Evolutionary conservation across 2,797 vertebrate genomes (phyloP).

Genomic region (Chiloscyllium punctatum): DNA sequence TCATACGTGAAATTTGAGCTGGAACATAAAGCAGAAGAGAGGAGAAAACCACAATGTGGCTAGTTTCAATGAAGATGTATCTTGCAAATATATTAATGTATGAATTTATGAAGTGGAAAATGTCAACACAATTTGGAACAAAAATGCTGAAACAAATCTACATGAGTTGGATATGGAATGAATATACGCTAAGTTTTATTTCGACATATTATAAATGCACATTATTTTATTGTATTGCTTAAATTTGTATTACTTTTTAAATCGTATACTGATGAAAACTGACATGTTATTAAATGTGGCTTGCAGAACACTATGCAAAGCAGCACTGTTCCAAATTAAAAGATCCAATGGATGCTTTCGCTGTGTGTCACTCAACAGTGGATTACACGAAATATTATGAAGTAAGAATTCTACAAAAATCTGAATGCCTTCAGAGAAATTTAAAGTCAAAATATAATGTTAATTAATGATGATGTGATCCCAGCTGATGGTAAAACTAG

Average conservation of each 20-base stretch:
- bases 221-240: not conserved
- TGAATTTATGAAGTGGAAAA: not conserved
- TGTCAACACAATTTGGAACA: not conserved
- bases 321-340: constrained; percentile 4
- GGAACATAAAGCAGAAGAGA: not conserved
- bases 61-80: not conserved
- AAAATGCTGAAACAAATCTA: not conserved
- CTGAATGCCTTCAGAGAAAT: not conserved
- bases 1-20: not conserved
- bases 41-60: not conserved
- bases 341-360: not conserved
- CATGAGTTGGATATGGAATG: not conserved
- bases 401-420: not conserved
- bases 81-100: not conserved
- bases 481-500: too few species aligned
- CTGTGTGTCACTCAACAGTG: constrained; percentile 16
- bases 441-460: not conserved
- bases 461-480: not conserved
- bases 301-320: constrained; percentile 28
- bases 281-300: not conserved
- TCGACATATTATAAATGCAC: not conserved
- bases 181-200: not conserved
- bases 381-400: constrained; percentile 20
- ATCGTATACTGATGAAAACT: not conserved
- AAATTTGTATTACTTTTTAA: not conserved